These are phyloP conservation scores for Ectemnius lituratus DNA, from an alignment of 2,888 invertebrate genomes.

Conservation along the genomic window DNA sequence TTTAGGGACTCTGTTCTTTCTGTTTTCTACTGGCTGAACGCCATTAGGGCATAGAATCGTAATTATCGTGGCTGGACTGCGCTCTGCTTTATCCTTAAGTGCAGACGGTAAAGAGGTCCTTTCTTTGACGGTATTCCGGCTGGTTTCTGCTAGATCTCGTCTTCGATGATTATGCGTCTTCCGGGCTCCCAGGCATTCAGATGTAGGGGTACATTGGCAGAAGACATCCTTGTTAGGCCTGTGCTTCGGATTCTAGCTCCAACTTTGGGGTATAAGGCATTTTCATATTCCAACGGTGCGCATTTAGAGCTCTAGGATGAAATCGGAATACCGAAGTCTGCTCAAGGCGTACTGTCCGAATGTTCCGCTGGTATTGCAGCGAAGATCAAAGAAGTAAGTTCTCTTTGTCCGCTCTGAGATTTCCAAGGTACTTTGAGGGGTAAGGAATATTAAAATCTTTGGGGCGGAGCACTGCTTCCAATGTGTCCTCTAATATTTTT, in stretches of 20 bases:
- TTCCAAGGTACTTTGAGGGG: slow-evolving; percentile 27
- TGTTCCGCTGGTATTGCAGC: slow-evolving; percentile 27
- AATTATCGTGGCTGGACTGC: background rate
- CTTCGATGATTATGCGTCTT: background rate
- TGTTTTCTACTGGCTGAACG: background rate
- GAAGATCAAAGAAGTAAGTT: slow-evolving; percentile 49
- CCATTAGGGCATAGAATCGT: background rate
- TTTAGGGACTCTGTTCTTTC: background rate
- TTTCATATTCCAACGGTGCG: slow-evolving; percentile 13
- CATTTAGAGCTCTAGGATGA: slow-evolving; percentile 24
- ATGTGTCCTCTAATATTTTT: slow-evolving; percentile 6
- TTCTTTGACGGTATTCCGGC: background rate
- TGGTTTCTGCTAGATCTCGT: background rate
- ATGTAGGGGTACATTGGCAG: background rate
- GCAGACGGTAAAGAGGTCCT: background rate
- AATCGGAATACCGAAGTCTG: slow-evolving; percentile 41
- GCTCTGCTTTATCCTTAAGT: background rate
- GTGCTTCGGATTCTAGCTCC: background rate
- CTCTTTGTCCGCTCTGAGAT: slow-evolving; percentile 36
- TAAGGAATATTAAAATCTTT: slow-evolving; percentile 47
- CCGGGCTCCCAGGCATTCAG: background rate
- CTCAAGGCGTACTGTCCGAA: slow-evolving; percentile 36
- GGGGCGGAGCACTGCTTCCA: slow-evolving; percentile 38
- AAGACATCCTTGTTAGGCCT: background rate
- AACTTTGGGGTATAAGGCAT: background rate